Base-by-base conservation (phyloP, 2,797 vertebrate species). In the Balearica regulorum region DNA sequence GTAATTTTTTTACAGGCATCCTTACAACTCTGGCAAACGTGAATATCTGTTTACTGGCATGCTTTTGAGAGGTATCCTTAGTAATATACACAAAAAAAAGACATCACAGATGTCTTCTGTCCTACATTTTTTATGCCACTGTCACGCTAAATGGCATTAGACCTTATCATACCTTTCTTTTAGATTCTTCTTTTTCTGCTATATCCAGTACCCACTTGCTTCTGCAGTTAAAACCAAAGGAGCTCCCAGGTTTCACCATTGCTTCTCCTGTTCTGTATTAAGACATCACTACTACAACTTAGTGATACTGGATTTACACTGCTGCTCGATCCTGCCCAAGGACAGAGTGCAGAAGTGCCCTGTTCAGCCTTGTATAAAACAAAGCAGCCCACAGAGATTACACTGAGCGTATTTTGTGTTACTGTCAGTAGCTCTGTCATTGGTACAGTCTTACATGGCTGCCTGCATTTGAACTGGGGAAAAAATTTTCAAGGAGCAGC, bases 41-140 rank as follows among this genome's bases (percentile, higher is more conserved):
- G 58, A 90, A 31, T 91, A 76, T 91, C 87, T 88, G 46, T 89
- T 94, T 86, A 71, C 71, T 78, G 60, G 60, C 33, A 87, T 44
- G 64, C 10, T 64, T 95, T 70, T 75, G 68, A 90, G 89, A 89
- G 26, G 71, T 92, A 73, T 64, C 55, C 71, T 94, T 83, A 83
- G 81, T 89, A 79, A 68, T 68, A 68, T 8, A 77, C n/a, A 41
- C 64, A 90, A 89, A 44, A 71, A 70, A 86, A 55, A 94, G 75
- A 78, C 55, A 90, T 54, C 77, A 92, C 83, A 91, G 35, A 37
- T 95, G 49, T 87, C 64, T 86, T 94, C 88, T 85, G 54, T 93
- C 60, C 66, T 95, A 57, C 60, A 70, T 94, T 83, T 94, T 94
- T 89, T 87, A 81, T 93, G 80, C 51, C 77, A 35, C 73, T 83